Evolutionary conservation across 2,797 vertebrate species (phyloP), one percentile per base, ranked within the genome.

Genomic region (Protosalanx chinensis): DNA sequence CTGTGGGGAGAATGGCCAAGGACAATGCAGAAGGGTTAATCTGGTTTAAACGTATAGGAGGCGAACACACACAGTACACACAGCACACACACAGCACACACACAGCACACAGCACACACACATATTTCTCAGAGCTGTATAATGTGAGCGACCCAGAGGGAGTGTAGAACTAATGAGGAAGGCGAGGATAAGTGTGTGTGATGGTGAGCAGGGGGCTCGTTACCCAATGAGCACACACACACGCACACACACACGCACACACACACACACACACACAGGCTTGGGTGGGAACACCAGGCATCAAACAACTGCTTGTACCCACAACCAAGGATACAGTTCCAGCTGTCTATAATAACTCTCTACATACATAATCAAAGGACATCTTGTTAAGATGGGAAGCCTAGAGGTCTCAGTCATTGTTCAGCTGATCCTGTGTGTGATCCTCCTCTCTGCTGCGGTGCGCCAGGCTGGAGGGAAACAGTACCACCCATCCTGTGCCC

Each of bases 401-500:
- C 35, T 37, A 56, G 51, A 56, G 16, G 51, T 18, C 4, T 12
- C 4, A 10, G 51, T 56, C 51, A 56, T 16, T 56, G 51, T 15
- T 56, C 15, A 56, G 13, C 2, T 56, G 4, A 37, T 37, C 1
- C 51, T n/a, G 51, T 15, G 35, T 37, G 35, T 8, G 6, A 20
- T 57, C 53, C 5, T 18, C 53, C 53, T 57, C 53, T 37, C 35
- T 37, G 35, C 35, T 15, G 0, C 68, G 69, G 74, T 6, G 60
- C 33, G 75, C 66, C 79, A 99, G 98, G 98, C 97, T 37, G 98
- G 97, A 85, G 98, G 97, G 68, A 98, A 98, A 76, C 97, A 97
- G 82, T 99, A 99, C 89, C 97, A 99, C 80, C 98, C 98, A 0
- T 93, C 94, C 41, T 99, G 98, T 68, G 98, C 98, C 81, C 94